Evolutionary conservation across 2,113 vertebrate species (phyloP), one percentile per base, ranked within the genome.

Genomic region (Carollia perspicillata): DNA sequence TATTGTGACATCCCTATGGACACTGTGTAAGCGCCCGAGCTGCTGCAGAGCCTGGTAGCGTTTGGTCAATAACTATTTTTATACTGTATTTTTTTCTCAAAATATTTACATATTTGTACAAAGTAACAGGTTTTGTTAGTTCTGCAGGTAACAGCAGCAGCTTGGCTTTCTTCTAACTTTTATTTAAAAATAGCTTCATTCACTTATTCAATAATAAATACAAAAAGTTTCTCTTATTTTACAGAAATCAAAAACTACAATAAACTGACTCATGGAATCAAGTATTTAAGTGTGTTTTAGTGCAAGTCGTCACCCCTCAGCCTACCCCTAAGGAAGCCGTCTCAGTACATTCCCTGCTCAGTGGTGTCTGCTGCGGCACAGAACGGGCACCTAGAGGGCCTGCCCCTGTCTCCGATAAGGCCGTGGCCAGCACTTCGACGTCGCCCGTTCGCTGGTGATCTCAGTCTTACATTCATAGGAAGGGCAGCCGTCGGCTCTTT

Each of bases 181-280:
- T 98, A 97, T 98, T 99, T 98, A 99, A 99, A 99, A 99, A 99
- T 99, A 99, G 99, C 99, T 99, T 99, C 99, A 99, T 99, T 99
- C 99, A 99, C 99, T 99, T 99, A 99, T 99, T 99, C 99, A 98
- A 99, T 99, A 99, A 99, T 99, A 99, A 99, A 99, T 99, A 99
- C 99, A 99, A 99, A 99, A 99, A 98, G 98, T 98, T 99, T 99
- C 99, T 99, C 99, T 99, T 99, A 99, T 99, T 99, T 99, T 99
- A 99, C 99, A 99, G 99, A 99, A 99, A 99, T 99, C 98, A 98
- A 99, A 99, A 98, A 99, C 99, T 99, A 99, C 99, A 99, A 99
- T 99, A 99, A 99, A 99, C 99, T 99, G 99, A 99, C 99, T 99
- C 99, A 99, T 99, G 99, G 99, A 99, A 99, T 99, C 99, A 99